phyloP scores from a whole-genome alignment of 2,113 vertebrate genomes.

The Bungarus multicinctus region DNA sequence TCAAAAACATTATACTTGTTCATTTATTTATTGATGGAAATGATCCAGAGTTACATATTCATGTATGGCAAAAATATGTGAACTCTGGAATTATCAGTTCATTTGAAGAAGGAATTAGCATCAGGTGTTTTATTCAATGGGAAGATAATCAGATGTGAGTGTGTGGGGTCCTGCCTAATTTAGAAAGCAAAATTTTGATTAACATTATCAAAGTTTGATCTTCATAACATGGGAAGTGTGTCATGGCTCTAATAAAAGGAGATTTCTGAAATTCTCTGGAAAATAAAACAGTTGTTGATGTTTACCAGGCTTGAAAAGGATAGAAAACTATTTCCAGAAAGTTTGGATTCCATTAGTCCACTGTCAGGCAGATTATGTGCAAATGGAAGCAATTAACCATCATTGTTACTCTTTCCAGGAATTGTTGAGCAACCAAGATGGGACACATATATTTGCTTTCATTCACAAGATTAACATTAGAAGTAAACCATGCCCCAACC shows the following conservation, averaged over 20 bases:
- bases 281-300: background rate
- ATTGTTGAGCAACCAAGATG: background rate
- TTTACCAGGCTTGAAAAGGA: background rate
- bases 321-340: background rate
- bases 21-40: background rate
- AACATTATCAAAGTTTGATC: background rate
- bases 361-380: background rate
- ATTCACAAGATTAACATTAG: too few species aligned
- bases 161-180: background rate
- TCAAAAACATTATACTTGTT: background rate
- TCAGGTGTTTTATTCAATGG: background rate
- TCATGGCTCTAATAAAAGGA: background rate
- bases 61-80: background rate
- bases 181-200: background rate
- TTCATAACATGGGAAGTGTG: background rate
- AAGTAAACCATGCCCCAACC: too few species aligned
- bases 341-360: background rate
- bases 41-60: background rate
- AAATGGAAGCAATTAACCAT: background rate
- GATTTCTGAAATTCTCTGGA: background rate
- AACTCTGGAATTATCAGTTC: background rate
- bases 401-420: background rate
- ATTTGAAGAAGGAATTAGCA: background rate
- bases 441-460: too few species aligned
- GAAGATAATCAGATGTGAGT: background rate